A percentile compares a stretch with the other conserved stretches of the same genome.
These are phyloP conservation scores for Apodemus sylvaticus DNA, from an alignment of 2,113 vertebrate genomes.

Conservation along the genomic window DNA sequence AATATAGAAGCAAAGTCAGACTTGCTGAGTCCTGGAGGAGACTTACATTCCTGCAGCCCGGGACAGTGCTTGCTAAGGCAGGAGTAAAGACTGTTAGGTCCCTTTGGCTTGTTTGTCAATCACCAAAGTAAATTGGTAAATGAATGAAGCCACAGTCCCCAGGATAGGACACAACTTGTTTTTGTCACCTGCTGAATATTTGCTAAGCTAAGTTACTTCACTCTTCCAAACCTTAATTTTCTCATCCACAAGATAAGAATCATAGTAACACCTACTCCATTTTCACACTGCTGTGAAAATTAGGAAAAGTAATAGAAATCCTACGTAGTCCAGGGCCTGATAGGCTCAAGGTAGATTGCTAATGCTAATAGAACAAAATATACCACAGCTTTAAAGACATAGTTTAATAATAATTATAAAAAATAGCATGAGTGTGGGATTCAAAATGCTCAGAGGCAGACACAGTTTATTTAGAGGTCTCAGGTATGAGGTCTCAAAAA, in stretches of 20 bases:
- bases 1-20: neutral
- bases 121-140: neutral
- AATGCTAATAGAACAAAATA: constrained; percentile 10
- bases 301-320: constrained; percentile 4
- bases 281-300: neutral
- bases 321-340: neutral
- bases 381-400: neutral
- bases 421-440: neutral
- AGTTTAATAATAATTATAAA: constrained; percentile 46
- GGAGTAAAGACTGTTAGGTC: neutral
- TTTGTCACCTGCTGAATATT: neutral
- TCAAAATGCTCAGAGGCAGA: neutral
- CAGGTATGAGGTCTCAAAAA: neutral
- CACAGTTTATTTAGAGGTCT: neutral
- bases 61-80: neutral
- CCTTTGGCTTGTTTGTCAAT: neutral
- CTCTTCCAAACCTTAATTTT: constrained; percentile 7
- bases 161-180: constrained; percentile 2
- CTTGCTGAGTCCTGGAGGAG: neutral
- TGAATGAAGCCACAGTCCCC: neutral
- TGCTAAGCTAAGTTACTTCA: constrained; percentile 35
- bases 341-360: constrained; percentile 36
- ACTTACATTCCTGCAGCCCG: neutral
- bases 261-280: neutral
- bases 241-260: neutral